Conservation (phyloP, 2,113 vertebrate genomes). For the Gambusia affinis region DNA sequence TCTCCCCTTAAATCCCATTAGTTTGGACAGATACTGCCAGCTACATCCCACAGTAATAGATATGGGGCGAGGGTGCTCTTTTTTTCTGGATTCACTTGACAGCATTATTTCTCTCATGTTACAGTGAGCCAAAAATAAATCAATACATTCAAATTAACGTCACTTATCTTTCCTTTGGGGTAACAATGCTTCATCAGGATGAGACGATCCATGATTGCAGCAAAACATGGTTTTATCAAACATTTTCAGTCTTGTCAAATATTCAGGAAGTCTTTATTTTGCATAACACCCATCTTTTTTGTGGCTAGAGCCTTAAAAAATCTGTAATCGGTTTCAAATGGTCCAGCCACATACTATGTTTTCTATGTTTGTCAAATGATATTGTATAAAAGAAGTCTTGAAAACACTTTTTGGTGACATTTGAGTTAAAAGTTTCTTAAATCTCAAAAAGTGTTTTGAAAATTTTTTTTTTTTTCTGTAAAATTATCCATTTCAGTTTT, state of each 20-base stretch:
- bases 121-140: conserved; percentile 24
- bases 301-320: neutral
- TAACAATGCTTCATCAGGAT: neutral
- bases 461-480: neutral
- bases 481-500: too few species aligned
- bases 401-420: neutral
- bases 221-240: neutral
- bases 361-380: neutral
- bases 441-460: neutral
- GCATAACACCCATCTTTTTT: neutral
- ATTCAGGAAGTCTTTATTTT: neutral
- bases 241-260: neutral
- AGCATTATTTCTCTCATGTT: conserved; percentile 15
- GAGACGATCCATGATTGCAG: neutral
- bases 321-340: neutral
- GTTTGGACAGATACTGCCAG: conserved; percentile 43
- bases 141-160: conserved; percentile 14
- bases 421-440: neutral
- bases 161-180: neutral
- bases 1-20: conserved; percentile 70
- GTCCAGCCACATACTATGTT: neutral
- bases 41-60: conserved; percentile 36
- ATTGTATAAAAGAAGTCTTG: neutral
- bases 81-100: conserved; percentile 30
- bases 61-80: conserved; percentile 18